Conservation (phyloP, 2,888 invertebrate genomes). For the Arrhopalites spinosus region DNA sequence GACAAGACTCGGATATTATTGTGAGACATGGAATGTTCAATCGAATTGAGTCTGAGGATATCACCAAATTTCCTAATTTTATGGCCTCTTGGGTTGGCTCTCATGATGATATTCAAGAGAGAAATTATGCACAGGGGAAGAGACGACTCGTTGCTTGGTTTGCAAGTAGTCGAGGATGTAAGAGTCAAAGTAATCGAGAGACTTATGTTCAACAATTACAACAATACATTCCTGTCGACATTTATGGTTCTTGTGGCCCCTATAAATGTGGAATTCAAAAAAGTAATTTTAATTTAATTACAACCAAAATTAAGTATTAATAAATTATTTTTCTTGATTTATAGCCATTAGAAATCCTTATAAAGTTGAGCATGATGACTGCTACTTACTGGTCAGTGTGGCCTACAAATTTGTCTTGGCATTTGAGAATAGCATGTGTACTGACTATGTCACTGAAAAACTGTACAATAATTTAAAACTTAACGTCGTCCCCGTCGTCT, state of each 20-base stretch:
- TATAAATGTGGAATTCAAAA: constrained; percentile 57
- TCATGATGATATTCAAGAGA: constrained; percentile 37
- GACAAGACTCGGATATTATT: constrained; percentile 61
- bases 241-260: constrained; percentile 59
- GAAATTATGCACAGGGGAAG: constrained; percentile 54
- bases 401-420: constrained; percentile 72
- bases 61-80: constrained; percentile 36
- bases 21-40: constrained; percentile 54
- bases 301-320: too few relatives aligned
- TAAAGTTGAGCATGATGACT: constrained; percentile 62
- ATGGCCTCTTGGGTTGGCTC: constrained; percentile 47
- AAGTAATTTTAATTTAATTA: too few relatives aligned
- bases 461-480: constrained; percentile 57
- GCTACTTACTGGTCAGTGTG: constrained; percentile 61
- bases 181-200: constrained; percentile 57
- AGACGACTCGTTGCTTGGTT: constrained; percentile 54
- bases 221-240: constrained; percentile 58
- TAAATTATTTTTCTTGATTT: too few relatives aligned
- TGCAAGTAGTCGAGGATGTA: constrained; percentile 54
- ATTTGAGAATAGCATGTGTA: constrained; percentile 72
- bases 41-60: constrained; percentile 10
- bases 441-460: constrained; percentile 74
- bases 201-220: constrained; percentile 57
- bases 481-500: constrained; percentile 54
- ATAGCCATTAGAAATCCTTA: constrained; percentile 53